Evolutionary conservation across 2,797 vertebrate species (phyloP).

Genomic region (Orientallactaga sibirica): DNA sequence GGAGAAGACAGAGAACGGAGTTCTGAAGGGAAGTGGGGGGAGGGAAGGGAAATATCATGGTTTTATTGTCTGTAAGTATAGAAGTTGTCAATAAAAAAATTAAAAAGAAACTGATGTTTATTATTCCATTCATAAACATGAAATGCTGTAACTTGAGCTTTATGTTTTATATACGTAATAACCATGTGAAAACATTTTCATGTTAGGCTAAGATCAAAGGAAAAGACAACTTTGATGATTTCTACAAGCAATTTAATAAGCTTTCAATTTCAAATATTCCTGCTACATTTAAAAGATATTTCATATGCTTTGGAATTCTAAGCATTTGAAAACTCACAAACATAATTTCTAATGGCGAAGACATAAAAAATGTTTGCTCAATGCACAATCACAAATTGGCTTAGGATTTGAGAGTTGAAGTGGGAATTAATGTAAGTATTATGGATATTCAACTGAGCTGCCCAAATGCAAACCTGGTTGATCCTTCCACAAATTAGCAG

Average conservation of each 20-base stretch:
- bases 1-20: too few relatives aligned
- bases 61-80: too few relatives aligned
- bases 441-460: neutral
- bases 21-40: too few relatives aligned
- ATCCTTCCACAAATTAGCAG: fast-evolving
- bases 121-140: neutral
- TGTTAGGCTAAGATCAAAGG: slow-evolving; percentile 1
- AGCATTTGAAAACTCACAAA: slow-evolving; percentile 45
- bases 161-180: neutral
- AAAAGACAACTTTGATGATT: slow-evolving; percentile 23
- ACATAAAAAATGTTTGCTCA: neutral
- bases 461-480: neutral
- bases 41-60: too few relatives aligned
- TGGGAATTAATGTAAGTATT: too few relatives aligned
- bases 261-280: neutral
- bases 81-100: too few relatives aligned
- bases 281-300: slow-evolving; percentile 54
- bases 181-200: slow-evolving; percentile 23
- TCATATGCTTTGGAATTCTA: slow-evolving; percentile 45
- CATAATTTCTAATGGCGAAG: neutral
- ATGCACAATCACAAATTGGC: neutral
- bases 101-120: too few relatives aligned
- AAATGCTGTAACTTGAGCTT: neutral
- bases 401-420: neutral
- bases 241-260: slow-evolving; percentile 35